Conservation (phyloP, 2,888 invertebrate species). For the Callinectes sapidus region DNA sequence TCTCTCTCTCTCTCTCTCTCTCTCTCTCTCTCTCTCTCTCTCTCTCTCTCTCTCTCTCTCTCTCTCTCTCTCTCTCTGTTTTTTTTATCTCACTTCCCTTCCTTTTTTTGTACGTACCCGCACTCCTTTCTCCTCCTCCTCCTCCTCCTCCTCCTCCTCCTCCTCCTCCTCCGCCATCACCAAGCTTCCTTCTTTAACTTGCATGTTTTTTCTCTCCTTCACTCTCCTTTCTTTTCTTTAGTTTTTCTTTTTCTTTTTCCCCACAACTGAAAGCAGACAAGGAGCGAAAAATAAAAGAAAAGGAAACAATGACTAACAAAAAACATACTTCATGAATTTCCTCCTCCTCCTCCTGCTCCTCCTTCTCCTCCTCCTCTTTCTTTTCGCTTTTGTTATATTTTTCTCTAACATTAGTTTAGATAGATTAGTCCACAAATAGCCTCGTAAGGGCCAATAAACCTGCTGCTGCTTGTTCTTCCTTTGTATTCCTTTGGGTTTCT, state of each 20-base stretch:
- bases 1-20: conserved; percentile 17
- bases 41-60: background rate
- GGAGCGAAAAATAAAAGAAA: background rate
- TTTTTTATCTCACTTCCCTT: background rate
- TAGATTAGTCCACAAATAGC: no score
- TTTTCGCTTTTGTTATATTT: no score
- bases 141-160: background rate
- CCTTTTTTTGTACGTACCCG: background rate
- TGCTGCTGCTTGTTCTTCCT: no score
- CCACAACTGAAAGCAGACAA: background rate
- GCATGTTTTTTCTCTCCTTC: background rate
- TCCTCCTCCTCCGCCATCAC: background rate
- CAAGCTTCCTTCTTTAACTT: background rate
- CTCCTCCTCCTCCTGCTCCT: no score
- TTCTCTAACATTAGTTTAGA: no score
- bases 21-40: conserved; percentile 21
- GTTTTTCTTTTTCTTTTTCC: background rate
- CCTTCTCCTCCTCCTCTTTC: no score
- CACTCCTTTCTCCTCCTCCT: background rate
- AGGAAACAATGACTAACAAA: background rate
- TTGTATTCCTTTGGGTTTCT: no score
- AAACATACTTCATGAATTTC: no score
- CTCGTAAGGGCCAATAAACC: no score
- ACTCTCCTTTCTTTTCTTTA: background rate
- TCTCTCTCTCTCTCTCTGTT: background rate